Conservation (phyloP, 2,888 invertebrate genomes). For the Eristalis intricaria region DNA sequence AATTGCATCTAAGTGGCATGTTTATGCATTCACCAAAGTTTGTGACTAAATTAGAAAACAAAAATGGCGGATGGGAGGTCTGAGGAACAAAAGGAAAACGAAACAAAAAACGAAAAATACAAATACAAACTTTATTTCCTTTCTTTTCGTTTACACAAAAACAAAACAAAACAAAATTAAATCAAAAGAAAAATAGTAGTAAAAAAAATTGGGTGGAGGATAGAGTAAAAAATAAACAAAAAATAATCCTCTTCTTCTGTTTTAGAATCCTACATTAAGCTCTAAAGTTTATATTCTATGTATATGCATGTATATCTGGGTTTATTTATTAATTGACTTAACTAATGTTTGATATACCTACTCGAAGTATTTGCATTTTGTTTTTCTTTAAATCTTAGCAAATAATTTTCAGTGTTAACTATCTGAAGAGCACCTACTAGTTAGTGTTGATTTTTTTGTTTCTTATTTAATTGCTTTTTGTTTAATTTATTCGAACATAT, state of each 20-base stretch:
- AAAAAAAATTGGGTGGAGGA: constrained; percentile 17
- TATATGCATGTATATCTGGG: constrained; percentile 1
- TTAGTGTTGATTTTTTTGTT: constrained; percentile 28
- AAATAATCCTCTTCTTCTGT: constrained; percentile 6
- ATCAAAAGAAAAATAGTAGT: constrained; percentile 22
- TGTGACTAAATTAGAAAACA: constrained; percentile 34
- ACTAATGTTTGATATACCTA: constrained; percentile 37
- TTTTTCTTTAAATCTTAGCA: constrained; percentile 71
- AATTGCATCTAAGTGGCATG: constrained; percentile 36
- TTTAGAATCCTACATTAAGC: constrained; percentile 15
- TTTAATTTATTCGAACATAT: constrained; percentile 31
- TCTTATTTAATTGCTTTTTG: constrained; percentile 29
- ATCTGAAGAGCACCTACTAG: constrained; percentile 54
- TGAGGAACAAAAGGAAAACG: background rate
- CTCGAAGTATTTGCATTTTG: constrained; percentile 61
- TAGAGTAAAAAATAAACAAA: constrained; percentile 4
- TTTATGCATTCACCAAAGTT: constrained; percentile 37
- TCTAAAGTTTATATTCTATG: constrained; percentile 5
- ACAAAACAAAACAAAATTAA: background rate
- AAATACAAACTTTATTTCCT: constrained; percentile 37
- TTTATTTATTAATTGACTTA: constrained; percentile 50
- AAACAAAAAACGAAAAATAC: constrained; percentile 27
- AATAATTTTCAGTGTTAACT: constrained; percentile 76
- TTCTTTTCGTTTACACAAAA: constrained; percentile 37
- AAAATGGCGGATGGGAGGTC: background rate